A percentile compares a stretch with the other conserved stretches of the same genome.
These are phyloP conservation scores for Amblyjoppa proteus DNA, from an alignment of 2,888 invertebrate genomes.

Conservation along the genomic window DNA sequence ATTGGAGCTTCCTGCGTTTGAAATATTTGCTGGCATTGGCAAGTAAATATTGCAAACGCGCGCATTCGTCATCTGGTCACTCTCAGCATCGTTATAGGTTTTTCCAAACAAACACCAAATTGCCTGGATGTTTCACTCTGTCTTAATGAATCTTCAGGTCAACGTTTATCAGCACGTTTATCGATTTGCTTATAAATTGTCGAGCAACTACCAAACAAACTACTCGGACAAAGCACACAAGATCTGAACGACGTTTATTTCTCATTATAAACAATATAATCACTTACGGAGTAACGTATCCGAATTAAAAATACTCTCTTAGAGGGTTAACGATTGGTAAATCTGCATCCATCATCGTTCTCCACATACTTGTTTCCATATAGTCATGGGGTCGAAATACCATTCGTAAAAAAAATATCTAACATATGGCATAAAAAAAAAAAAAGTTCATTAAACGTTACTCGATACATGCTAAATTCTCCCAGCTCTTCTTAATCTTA, in stretches of 20 bases:
- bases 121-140: not conserved
- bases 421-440: conserved; percentile 18
- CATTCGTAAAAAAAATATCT: conserved; percentile 49
- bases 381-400: not conserved
- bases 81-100: not conserved
- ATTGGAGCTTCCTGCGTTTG: not conserved
- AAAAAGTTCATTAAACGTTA: conserved; percentile 26
- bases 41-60: not conserved
- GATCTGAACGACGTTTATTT: conserved; percentile 5
- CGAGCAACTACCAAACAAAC: not conserved
- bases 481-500: conserved; percentile 32
- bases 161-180: too few relatives aligned
- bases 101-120: not conserved
- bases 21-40: conserved; percentile 28
- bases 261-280: not conserved
- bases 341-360: not conserved
- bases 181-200: not conserved
- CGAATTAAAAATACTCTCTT: conserved; percentile 34
- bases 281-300: not conserved
- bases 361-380: conserved; percentile 13
- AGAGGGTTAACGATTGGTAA: conserved; percentile 1
- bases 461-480: conserved; percentile 18
- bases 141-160: too few relatives aligned
- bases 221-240: not conserved
- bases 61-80: too few relatives aligned